Evolutionary conservation across 2,888 invertebrate species (phyloP).

Genomic region (Drosophila hamatofila): DNA sequence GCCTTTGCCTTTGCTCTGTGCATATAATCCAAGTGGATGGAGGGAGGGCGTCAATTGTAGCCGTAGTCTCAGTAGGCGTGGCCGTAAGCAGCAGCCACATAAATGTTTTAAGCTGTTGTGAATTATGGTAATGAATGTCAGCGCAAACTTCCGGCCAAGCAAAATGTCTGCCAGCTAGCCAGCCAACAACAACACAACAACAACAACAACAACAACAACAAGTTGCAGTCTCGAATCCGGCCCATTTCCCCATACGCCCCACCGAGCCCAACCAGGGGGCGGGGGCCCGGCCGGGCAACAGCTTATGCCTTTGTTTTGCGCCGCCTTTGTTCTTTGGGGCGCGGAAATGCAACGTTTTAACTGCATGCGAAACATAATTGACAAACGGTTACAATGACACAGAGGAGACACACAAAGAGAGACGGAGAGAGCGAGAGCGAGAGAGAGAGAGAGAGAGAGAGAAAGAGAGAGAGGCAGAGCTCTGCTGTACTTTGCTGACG

Average conservation of each 20-base stretch:
- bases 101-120: constrained; percentile 79
- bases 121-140: constrained; percentile 81
- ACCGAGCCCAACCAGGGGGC: too few species aligned
- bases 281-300: not conserved
- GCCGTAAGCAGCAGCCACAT: constrained; percentile 66
- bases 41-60: not conserved
- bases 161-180: constrained; percentile 34
- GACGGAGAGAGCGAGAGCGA: not conserved
- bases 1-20: constrained; percentile 34
- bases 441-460: not conserved
- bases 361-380: constrained; percentile 73
- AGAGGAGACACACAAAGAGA: not conserved
- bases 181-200: not conserved
- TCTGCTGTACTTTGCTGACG: too few species aligned
- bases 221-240: not conserved
- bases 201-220: not conserved
- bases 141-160: constrained; percentile 70
- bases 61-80: constrained; percentile 29
- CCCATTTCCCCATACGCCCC: too few species aligned
- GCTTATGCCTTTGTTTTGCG: constrained; percentile 32
- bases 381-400: constrained; percentile 64
- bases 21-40: constrained; percentile 47
- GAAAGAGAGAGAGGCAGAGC: too few species aligned
- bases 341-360: constrained; percentile 66
- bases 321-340: constrained; percentile 36